Conservation (phyloP, 2,797 vertebrate species). For the Sparidentex hasta region DNA sequence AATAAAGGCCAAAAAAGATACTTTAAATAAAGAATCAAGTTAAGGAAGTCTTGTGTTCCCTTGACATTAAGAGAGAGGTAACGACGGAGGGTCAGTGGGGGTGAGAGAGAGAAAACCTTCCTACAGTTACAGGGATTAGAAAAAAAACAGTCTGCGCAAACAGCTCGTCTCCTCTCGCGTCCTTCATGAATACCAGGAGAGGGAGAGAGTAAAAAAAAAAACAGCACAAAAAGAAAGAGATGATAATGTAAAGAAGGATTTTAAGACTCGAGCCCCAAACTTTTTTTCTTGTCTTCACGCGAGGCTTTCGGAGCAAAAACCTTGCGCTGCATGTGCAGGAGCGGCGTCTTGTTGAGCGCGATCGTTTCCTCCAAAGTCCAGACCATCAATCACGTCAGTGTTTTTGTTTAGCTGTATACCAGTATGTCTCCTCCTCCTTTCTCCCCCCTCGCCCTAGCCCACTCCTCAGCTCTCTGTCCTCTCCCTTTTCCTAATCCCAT, state of each 20-base stretch:
- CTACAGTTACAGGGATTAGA: conserved; percentile 20
- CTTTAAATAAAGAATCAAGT: no score
- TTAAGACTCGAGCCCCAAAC: conserved; percentile 47
- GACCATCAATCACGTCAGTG: conserved; percentile 67
- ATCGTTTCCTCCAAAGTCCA: conserved; percentile 51
- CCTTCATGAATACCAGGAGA: conserved; percentile 31
- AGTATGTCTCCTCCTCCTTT: conserved; percentile 77
- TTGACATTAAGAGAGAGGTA: conserved; percentile 69
- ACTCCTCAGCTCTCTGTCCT: conserved; percentile 47
- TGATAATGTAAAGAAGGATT: conserved; percentile 42
- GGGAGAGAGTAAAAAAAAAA: conserved; percentile 10
- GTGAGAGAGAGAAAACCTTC: not conserved
- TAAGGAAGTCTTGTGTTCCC: conserved; percentile 52
- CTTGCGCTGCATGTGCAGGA: conserved; percentile 59
- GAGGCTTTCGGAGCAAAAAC: conserved; percentile 17
- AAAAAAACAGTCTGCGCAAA: not conserved
- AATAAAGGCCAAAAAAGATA: no score
- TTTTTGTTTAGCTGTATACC: conserved; percentile 76
- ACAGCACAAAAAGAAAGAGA: conserved; percentile 35
- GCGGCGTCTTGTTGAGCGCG: conserved; percentile 40
- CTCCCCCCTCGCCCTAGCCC: conserved; percentile 18
- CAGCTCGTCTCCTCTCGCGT: conserved; percentile 19
- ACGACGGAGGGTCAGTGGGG: conserved; percentile 35
- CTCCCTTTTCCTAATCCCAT: conserved; percentile 73
- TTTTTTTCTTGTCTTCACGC: conserved; percentile 11